These are phyloP conservation scores for Pinna nobilis DNA, from an alignment of 1,140 invertebrate genomes.

Conservation along the genomic window DNA sequence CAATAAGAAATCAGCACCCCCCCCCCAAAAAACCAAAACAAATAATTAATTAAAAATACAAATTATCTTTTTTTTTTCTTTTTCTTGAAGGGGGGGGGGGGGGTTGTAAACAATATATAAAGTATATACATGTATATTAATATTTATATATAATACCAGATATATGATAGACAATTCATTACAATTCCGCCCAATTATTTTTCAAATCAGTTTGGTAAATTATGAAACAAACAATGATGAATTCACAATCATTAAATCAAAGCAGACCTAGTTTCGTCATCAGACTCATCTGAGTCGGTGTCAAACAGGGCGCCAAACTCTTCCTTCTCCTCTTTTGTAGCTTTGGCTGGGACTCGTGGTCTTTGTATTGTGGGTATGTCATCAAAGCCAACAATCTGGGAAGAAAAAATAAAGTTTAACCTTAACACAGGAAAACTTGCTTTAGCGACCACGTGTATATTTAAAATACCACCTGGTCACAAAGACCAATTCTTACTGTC, in stretches of 20 bases:
- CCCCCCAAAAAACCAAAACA: no score
- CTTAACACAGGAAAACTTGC: no score
- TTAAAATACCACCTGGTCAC: neutral
- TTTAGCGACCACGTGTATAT: neutral
- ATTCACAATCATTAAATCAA: neutral
- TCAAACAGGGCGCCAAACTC: conserved; percentile 67
- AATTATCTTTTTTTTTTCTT: no score
- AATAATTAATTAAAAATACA: no score
- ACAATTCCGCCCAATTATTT: no score
- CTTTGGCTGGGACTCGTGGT: conserved; percentile 43
- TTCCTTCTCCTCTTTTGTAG: conserved; percentile 59
- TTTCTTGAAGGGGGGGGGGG: no score
- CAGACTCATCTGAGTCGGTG: conserved; percentile 56
- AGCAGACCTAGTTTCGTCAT: conserved; percentile 53
- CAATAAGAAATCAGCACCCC: no score
- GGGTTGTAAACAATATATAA: neutral
- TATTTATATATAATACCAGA: no score
- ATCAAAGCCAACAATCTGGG: conserved; percentile 35
- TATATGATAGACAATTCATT: no score
- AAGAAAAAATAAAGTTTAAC: no score
- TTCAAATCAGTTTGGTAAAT: conserved; percentile 1
- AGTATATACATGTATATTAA: neutral
- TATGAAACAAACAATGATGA: neutral
- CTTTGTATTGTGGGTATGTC: conserved; percentile 49
- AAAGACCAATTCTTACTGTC: no score